phyloP scores from a whole-genome alignment of 2,888 invertebrate species.

The Rhamphomyia laevipes region DNA sequence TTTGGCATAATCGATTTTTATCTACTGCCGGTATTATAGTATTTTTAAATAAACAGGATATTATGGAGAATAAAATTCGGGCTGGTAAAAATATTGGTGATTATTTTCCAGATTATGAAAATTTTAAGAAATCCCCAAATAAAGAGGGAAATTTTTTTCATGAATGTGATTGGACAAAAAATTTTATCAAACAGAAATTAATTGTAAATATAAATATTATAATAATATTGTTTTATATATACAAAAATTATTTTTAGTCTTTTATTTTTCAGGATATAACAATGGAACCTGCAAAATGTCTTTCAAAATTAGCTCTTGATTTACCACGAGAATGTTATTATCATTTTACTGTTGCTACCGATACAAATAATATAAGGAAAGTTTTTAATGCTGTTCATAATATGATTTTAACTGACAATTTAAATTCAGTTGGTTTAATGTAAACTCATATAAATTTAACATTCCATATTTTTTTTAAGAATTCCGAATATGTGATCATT shows the following conservation, averaged over 20 bases:
- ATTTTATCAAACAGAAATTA: slow-evolving; percentile 56
- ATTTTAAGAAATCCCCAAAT: slow-evolving; percentile 38
- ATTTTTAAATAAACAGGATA: slow-evolving; percentile 73
- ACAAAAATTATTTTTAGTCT: not conserved
- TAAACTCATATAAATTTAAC: slow-evolving; percentile 8
- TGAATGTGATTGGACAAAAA: slow-evolving; percentile 53
- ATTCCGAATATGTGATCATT: too few relatives aligned
- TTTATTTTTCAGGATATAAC: slow-evolving; percentile 42
- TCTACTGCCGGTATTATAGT: slow-evolving; percentile 64
- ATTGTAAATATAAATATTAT: slow-evolving; percentile 38
- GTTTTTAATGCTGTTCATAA: slow-evolving; percentile 64
- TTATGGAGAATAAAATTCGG: slow-evolving; percentile 58
- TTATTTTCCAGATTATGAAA: slow-evolving; percentile 53
- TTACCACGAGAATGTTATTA: slow-evolving; percentile 51
- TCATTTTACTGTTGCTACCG: slow-evolving; percentile 64
- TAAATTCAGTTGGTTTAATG: slow-evolving; percentile 38
- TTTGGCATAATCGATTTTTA: slow-evolving; percentile 62
- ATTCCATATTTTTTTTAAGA: too few relatives aligned
- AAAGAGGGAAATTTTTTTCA: slow-evolving; percentile 41
- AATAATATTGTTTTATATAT: not conserved
- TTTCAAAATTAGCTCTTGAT: slow-evolving; percentile 31
- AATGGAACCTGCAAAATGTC: slow-evolving; percentile 39
- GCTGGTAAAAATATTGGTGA: slow-evolving; percentile 49
- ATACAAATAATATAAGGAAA: slow-evolving; percentile 58
- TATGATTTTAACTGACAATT: slow-evolving; percentile 44